These are phyloP conservation scores for Perodicticus potto DNA, from an alignment of 2,797 vertebrate genomes.

Conservation along the genomic window DNA sequence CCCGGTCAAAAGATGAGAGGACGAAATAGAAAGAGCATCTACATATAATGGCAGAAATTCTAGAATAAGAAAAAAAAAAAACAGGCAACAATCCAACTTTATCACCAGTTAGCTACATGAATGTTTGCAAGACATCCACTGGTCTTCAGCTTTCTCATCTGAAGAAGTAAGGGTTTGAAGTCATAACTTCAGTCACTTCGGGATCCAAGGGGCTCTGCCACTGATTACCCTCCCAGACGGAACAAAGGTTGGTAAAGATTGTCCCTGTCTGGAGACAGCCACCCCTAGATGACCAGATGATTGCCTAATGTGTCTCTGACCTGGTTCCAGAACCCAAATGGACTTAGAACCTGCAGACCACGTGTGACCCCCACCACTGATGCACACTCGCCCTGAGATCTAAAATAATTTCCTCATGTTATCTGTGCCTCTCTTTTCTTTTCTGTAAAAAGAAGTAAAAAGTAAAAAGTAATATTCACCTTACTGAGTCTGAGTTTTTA, in stretches of 20 bases:
- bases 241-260: neutral
- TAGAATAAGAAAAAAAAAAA: neutral
- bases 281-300: neutral
- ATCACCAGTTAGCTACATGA: neutral
- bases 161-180: neutral
- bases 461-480: neutral
- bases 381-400: neutral
- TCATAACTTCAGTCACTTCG: neutral
- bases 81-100: neutral
- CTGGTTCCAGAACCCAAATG: neutral
- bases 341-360: neutral
- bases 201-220: neutral
- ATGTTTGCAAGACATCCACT: neutral
- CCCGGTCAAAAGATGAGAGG: neutral
- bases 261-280: neutral
- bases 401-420: conserved; percentile 17
- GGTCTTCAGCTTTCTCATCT: neutral
- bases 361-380: neutral
- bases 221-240: neutral
- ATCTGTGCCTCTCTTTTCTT: neutral
- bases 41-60: neutral
- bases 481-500: conserved; percentile 22
- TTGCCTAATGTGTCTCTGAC: neutral
- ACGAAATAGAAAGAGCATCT: neutral
- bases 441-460: too few relatives aligned